phyloP scores from a whole-genome alignment of 2,113 vertebrate genomes.

The Oenanthe melanoleuca region DNA sequence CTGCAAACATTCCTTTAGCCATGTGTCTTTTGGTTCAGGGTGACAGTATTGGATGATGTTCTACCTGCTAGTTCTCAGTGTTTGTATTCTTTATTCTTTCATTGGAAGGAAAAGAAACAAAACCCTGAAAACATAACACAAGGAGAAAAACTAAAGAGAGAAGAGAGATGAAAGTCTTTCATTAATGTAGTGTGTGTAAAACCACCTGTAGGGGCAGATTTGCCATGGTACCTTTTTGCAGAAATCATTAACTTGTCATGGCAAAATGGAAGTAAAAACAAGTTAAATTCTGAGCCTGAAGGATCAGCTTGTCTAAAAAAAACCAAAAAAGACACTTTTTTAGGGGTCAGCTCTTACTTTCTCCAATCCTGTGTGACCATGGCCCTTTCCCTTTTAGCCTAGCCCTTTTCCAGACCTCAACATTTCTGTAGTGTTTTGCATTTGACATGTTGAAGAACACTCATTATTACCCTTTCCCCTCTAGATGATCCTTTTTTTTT shows the following conservation, averaged over 20 bases:
- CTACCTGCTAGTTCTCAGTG: not conserved
- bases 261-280: conserved; percentile 36
- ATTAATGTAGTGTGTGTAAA: not conserved
- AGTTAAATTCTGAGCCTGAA: conserved; percentile 40
- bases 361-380: not conserved
- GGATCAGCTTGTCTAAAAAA: not conserved
- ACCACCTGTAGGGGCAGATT: conserved; percentile 44
- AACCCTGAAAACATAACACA: not conserved
- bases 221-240: conserved; percentile 35
- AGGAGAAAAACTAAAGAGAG: not conserved
- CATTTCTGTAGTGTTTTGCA: not conserved
- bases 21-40: not conserved
- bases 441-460: conserved; percentile 12
- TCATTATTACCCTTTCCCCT: conserved; percentile 32
- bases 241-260: conserved; percentile 52
- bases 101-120: not conserved
- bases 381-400: conserved; percentile 28
- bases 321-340: not conserved
- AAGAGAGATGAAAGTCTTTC: not conserved
- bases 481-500: not conserved
- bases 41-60: not conserved
- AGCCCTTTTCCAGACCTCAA: conserved; percentile 5
- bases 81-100: not conserved
- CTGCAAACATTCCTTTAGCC: not conserved
- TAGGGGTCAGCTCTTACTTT: conserved; percentile 20